Evolutionary conservation across 1,140 invertebrate genomes (phyloP), one percentile per base, ranked within the genome.

Genomic region (Stegodyphus dumicola): DNA sequence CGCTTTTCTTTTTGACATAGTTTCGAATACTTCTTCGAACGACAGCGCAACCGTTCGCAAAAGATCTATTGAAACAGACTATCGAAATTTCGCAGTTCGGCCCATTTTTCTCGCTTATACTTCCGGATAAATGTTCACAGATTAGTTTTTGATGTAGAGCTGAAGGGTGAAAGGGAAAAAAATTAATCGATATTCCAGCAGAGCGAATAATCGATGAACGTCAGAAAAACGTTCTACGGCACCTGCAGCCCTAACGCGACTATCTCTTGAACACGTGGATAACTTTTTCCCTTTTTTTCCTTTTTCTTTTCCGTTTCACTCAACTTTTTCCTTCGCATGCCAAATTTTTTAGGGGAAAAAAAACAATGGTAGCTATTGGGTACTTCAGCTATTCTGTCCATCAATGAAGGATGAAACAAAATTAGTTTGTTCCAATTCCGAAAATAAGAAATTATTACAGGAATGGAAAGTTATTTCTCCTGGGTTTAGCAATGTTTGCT

Each of bases 141-240:
- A 85, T 85, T 85, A 85, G 81, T 85, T 85, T 85, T 85, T 85
- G 81, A 85, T 85, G 81, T 85, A 85, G 64, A 85, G 81, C 74
- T 76, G 81, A 76, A 85, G 73, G 78, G 33, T 69, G 52, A 53
- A 56, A 65, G 49, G 78, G 48, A 56, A 85, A 85, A 85, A 85
- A 83, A 83, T 83, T 83, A 83, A 85, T 85, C 81, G 81, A 85
- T 85, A 85, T 70, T 85, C 81, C 74, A 70, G 74, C 73, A 67
- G 81, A 77, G 81, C 73, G 81, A 77, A 77, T 85, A 85, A 85
- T 85, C 81, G 81, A 85, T 83, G 80, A 83, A 83, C 60, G 70
- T 74, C 70, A 83, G 70, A 74, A 77, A 67, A 84, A 77, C 71
- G 74, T 65, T 76, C 74, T 17, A n/a, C 18, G 49, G 65, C 81